Base-by-base conservation (phyloP, 2,888 invertebrate genomes). In the Calameuta idolon region DNA sequence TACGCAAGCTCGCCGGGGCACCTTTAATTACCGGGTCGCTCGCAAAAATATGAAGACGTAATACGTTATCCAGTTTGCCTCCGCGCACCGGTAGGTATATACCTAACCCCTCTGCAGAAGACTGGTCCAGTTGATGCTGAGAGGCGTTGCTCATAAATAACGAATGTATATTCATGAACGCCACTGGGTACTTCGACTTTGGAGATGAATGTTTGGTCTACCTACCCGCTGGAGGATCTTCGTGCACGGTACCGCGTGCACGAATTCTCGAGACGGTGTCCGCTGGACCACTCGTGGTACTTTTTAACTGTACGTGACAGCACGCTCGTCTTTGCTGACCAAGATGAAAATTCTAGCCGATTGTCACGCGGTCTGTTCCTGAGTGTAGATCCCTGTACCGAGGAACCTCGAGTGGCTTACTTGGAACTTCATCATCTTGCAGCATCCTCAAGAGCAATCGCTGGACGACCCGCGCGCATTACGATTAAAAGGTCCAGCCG, bases 41-140 rank as follows among this genome's bases (percentile, higher is more conserved):
- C 80, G 84, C 83, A 89, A 89, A 89, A 89, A 87, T 89, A 88
- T 89, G 86, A 89, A 89, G 89, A 89, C 86, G 89, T 88, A 89
- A 89, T 89, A 87, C 87, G 84, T 86, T 87, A 87, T 86, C 86
- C 87, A 81, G 82, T 84, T 81, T 83, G 83, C 81, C 77, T 81
- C 81, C 83, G 84, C 85, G 86, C 85, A 85, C 85, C 82, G 84
- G 85, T 86, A 82, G 83, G 81, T 73, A 79, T 55, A 55, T 55
- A 23, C 55, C 55, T 23, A 55, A 23, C 55, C 55, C 55, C 55
- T 55, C 23, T 23, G 12, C 15, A 83, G 82, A 85, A 86, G 86
- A 84, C 85, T 77, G 87, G 87, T 85, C 85, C 85, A 40, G 85
- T 87, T 86, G 86, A 84, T 86, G 83, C 86, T 82, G 83, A 85